phyloP scores from a whole-genome alignment of 2,888 invertebrate species.

The Apotomis turbidana region DNA sequence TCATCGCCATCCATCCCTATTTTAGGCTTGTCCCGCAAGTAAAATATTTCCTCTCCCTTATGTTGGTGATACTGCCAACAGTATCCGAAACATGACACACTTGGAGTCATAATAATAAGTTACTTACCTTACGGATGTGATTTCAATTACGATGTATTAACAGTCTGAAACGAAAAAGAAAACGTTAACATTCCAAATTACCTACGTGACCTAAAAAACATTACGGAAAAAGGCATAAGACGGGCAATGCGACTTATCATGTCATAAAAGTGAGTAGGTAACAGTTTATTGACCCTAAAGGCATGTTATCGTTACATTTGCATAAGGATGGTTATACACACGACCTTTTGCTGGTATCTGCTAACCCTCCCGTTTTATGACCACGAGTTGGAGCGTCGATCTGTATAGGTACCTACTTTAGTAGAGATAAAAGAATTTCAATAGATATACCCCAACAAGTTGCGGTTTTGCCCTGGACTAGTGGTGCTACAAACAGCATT shows the following conservation, averaged over 20 bases:
- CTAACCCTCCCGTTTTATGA: constrained; percentile 75
- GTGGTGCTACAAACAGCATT: background rate
- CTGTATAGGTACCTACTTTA: constrained; percentile 25
- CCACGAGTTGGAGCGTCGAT: constrained; percentile 43
- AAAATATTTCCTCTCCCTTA: no score
- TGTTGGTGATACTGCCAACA: background rate
- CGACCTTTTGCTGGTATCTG: constrained; percentile 49
- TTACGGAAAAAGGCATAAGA: constrained; percentile 49
- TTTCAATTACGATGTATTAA: constrained; percentile 38
- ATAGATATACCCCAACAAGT: constrained; percentile 3
- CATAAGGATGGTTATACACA: constrained; percentile 66
- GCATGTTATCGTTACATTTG: constrained; percentile 80
- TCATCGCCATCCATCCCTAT: no score
- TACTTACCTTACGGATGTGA: constrained; percentile 20
- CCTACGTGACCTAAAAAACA: constrained; percentile 60
- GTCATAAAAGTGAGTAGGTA: constrained; percentile 78
- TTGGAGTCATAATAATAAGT: background rate
- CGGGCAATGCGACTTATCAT: constrained; percentile 78
- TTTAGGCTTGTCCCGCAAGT: no score
- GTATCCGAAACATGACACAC: background rate
- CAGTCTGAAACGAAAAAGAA: constrained; percentile 68
- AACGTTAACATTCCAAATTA: constrained; percentile 54
- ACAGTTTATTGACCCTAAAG: constrained; percentile 81
- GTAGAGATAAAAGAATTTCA: constrained; percentile 13
- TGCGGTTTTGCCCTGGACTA: background rate